These are phyloP conservation scores for Hippasteria phrygiana DNA, from an alignment of 53 echinoderm and acorn worm species.

Conservation along the genomic window DNA sequence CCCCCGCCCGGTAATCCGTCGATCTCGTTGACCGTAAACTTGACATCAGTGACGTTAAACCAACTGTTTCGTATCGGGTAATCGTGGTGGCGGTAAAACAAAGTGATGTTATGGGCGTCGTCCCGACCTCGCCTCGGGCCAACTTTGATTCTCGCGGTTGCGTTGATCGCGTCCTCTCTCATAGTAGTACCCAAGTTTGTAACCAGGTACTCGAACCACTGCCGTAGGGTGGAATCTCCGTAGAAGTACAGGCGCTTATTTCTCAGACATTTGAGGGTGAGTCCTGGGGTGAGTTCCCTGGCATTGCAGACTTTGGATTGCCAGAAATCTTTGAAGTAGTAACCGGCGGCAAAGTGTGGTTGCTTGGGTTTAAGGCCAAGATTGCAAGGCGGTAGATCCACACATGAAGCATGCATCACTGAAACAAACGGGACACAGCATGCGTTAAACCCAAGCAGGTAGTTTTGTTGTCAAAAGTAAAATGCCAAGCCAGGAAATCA, in stretches of 20 bases:
- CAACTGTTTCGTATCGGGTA: slow-evolving; percentile 69
- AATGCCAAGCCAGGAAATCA: too few relatives aligned
- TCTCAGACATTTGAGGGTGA: slow-evolving; percentile 58
- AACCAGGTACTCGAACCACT: slow-evolving; percentile 30
- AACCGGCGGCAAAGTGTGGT: not conserved
- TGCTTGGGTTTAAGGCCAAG: slow-evolving; percentile 37
- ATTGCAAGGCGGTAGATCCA: not conserved
- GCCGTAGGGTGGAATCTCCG: slow-evolving; percentile 18
- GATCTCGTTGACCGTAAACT: slow-evolving; percentile 67
- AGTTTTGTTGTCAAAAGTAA: too few relatives aligned
- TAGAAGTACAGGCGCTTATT: slow-evolving; percentile 68
- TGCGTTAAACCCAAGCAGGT: too few relatives aligned
- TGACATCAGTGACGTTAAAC: slow-evolving; percentile 33
- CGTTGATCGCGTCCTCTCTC: not conserved
- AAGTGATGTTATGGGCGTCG: slow-evolving; percentile 52
- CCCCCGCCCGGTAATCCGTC: slow-evolving; percentile 46
- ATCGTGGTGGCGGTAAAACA: slow-evolving; percentile 65
- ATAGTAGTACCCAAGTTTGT: not conserved
- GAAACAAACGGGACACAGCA: not conserved
- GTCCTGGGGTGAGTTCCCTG: not conserved
- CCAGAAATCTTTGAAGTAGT: slow-evolving; percentile 45
- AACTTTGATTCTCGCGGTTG: not conserved
- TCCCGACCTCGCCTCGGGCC: slow-evolving; percentile 67
- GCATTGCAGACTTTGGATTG: slow-evolving; percentile 62
- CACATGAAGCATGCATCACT: not conserved